Percentiles rank a stretch among this genome's conserved stretches.
Evolutionary conservation across 2,113 vertebrate species (phyloP).

Genomic region (Crotalus tigris): DNA sequence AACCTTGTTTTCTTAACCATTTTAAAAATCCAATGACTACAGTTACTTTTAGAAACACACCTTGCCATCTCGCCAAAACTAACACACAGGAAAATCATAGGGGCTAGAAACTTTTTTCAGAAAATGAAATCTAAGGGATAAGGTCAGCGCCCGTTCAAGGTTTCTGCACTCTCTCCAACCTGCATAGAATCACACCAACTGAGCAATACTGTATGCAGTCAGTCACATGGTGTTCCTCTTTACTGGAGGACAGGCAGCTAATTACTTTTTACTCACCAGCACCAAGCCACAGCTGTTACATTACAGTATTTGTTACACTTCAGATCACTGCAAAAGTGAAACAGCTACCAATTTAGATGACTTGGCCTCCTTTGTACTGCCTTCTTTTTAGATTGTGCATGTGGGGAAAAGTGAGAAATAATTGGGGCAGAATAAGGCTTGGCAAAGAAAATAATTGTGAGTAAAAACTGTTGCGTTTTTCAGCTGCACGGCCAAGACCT

Average conservation of each 20-base stretch:
- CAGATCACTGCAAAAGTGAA: constrained; percentile 1
- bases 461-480: not conserved
- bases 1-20: not conserved
- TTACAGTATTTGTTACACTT: constrained; percentile 33
- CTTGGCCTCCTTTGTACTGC: not conserved
- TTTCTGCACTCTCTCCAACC: not conserved
- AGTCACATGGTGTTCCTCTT: not conserved
- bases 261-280: constrained; percentile 28
- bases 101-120: not conserved
- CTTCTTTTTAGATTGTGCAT: not conserved
- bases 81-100: not conserved
- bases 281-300: constrained; percentile 26
- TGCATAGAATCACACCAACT: not conserved
- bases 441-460: not conserved
- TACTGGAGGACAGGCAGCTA: not conserved
- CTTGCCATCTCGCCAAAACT: not conserved
- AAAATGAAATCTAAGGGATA: not conserved
- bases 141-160: not conserved
- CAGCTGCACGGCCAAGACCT: not conserved
- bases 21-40: not conserved
- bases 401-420: not conserved
- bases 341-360: constrained; percentile 5
- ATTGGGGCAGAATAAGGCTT: constrained; percentile 22
- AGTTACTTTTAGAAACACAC: not conserved
- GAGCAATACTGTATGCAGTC: not conserved